phyloP scores from a whole-genome alignment of 2,797 vertebrate species.

The Xyrichtys novacula region DNA sequence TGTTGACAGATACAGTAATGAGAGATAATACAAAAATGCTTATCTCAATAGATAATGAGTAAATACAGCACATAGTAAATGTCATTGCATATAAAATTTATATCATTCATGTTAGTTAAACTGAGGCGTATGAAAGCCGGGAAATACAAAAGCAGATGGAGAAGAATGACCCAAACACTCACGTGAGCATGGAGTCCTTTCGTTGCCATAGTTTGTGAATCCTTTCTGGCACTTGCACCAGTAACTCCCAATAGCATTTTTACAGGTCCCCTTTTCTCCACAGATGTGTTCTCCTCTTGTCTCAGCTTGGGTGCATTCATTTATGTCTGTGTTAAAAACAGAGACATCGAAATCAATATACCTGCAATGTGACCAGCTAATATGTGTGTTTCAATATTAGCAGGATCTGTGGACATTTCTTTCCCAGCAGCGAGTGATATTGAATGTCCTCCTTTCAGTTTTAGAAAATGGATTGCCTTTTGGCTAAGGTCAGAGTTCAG shows the following conservation, averaged over 20 bases:
- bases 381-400: background rate
- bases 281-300: slow-evolving; percentile 26
- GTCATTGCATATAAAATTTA: too few relatives aligned
- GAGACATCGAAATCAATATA: background rate
- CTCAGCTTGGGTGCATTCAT: slow-evolving; percentile 66
- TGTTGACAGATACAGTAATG: too few relatives aligned
- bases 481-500: too few relatives aligned
- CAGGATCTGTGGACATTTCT: background rate
- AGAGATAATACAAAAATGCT: too few relatives aligned
- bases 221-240: slow-evolving; percentile 70
- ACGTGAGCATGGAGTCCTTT: slow-evolving; percentile 73
- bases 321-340: slow-evolving; percentile 59
- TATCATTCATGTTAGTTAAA: too few relatives aligned
- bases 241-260: slow-evolving; percentile 70
- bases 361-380: background rate
- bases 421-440: background rate
- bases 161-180: slow-evolving; percentile 21
- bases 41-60: too few relatives aligned
- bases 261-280: slow-evolving; percentile 59
- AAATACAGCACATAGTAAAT: too few relatives aligned
- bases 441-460: background rate
- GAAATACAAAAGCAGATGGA: too few relatives aligned
- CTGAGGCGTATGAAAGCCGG: background rate
- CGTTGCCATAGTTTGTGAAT: slow-evolving; percentile 73
- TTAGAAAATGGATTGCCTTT: slow-evolving; percentile 1